Evolutionary conservation across 2,888 invertebrate species (phyloP).

Genomic region (Agrypnus murinus): DNA sequence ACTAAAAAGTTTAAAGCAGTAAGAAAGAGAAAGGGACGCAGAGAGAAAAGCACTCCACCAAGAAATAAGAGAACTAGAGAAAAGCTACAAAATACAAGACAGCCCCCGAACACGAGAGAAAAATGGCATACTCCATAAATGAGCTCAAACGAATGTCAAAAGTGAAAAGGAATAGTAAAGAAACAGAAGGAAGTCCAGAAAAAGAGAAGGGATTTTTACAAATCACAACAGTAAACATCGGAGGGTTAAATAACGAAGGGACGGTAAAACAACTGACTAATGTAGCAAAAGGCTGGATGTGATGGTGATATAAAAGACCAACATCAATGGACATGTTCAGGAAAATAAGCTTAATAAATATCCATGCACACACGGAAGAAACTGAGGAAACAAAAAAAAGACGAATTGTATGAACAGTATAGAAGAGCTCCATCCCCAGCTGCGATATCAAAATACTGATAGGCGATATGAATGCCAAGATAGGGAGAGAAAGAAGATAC

Average conservation of each 20-base stretch:
- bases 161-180: constrained; percentile 8
- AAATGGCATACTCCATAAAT: constrained; percentile 8
- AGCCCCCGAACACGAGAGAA: constrained; percentile 1
- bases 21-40: constrained; percentile 17
- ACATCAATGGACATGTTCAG: constrained; percentile 4
- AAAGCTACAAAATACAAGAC: too few relatives aligned
- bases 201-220: constrained; percentile 14
- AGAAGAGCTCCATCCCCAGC: constrained; percentile 4
- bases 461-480: too few relatives aligned
- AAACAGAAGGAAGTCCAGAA: constrained; percentile 2
- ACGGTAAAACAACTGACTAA: constrained; percentile 5
- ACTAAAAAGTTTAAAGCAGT: constrained; percentile 9
- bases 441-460: constrained; percentile 1
- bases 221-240: background rate
- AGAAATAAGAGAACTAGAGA: constrained; percentile 3
- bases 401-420: too few relatives aligned
- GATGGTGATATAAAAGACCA: constrained; percentile 1
- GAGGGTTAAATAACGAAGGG: too few relatives aligned
- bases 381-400: constrained; percentile 6
- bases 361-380: constrained; percentile 11
- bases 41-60: constrained; percentile 15
- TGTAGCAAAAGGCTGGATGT: constrained; percentile 7
- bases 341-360: constrained; percentile 6
- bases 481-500: constrained; percentile 7
- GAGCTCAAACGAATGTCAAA: constrained; percentile 12